Evolutionary conservation across 2,888 invertebrate genomes (phyloP), one percentile per base, ranked within the genome.

Genomic region (Anthrax anthrax): DNA sequence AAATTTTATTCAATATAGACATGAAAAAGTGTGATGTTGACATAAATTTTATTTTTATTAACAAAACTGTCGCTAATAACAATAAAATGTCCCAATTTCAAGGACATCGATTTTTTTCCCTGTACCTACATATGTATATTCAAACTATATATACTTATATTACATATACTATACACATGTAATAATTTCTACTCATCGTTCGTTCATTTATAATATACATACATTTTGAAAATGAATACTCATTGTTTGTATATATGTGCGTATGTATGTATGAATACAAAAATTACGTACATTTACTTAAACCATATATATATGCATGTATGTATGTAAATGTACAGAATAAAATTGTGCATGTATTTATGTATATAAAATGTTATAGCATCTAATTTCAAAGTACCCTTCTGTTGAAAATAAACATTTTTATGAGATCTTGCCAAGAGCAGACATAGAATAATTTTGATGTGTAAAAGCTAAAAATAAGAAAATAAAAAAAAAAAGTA

Each of bases 41-140:
- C 56, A 56, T 56, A 56, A 56, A 56, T 56, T 56, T 56, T 50
- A 56, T 56, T 56, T 56, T 56, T 56, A 56, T 56, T 56, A 56
- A 56, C 56, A 56, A 56, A 54, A 55, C 53, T 56, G 53, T 55
- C 55, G 54, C 55, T 56, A 56, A 56, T 56, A 56, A 56, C 56
- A 56, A 56, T 56, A 56, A 56, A 56, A 55, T 51, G 52, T 54
- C 53, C 54, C 51, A 52, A 49, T 52, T 56, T 56, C 56, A 56
- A 56, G 56, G 56, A 56, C 56, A 56, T 54, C 52, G 55, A 55
- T 54, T 55, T 54, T 52, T 51, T 51, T 27, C 46, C 23, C 36
- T 36, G 23, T 23, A 23, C 23, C 4, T 23, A 23, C 8, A 8
- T 23, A 23, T 23, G 23, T 23, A 23, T 23, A 8, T 23, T 12